Evolutionary conservation across 2,113 vertebrate species (phyloP).

Genomic region (Menura novaehollandiae): DNA sequence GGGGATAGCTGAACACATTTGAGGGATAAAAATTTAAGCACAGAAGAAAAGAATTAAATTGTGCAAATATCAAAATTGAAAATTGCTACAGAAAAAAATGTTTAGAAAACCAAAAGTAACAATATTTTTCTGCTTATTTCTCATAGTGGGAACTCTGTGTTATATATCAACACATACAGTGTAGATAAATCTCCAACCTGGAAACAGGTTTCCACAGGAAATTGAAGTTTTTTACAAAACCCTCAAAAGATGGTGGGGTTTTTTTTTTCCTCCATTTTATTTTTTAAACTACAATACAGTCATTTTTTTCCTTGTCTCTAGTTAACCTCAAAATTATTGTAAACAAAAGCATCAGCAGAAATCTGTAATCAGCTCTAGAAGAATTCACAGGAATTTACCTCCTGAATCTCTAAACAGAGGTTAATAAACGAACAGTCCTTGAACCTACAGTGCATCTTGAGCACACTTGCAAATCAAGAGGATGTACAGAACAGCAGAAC

Average conservation of each 20-base stretch:
- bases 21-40: not conserved
- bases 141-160: not conserved
- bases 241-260: rapidly evolving
- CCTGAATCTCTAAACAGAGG: not conserved
- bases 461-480: not conserved
- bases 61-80: not conserved
- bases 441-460: not conserved
- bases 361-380: not conserved
- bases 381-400: not conserved
- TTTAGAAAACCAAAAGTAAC: not conserved
- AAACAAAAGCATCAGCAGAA: not conserved
- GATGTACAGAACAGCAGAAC: not conserved
- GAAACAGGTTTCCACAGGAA: not conserved
- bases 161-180: not conserved
- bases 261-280: not conserved
- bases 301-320: not conserved
- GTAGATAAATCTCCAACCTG: not conserved
- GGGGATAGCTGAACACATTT: not conserved
- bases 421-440: not conserved
- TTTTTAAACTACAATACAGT: not conserved
- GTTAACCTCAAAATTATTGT: not conserved
- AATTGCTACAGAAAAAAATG: not conserved
- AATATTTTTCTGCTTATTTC: not conserved
- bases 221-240: not conserved
- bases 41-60: not conserved